Conservation (phyloP, 2,888 invertebrate species). For the Noctua comes region DNA sequence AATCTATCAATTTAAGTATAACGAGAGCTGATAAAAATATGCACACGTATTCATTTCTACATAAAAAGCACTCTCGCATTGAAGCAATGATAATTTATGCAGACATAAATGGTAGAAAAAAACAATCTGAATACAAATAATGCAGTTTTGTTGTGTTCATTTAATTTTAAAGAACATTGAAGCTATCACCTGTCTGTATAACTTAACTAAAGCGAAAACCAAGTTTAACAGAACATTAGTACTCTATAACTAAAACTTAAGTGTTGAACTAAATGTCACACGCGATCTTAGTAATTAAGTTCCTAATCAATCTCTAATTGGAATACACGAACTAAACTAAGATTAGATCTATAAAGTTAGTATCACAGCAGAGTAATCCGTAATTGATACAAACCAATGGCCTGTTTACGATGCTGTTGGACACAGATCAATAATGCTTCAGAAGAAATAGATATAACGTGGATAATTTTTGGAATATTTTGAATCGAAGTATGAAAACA, state of each 20-base stretch:
- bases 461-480: not conserved
- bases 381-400: conserved; percentile 63
- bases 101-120: not conserved
- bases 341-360: conserved; percentile 58
- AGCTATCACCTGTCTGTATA: not conserved
- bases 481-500: not conserved
- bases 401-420: conserved; percentile 42
- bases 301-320: conserved; percentile 47
- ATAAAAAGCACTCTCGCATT: not conserved
- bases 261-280: conserved; percentile 23
- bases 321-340: conserved; percentile 45
- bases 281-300: conserved; percentile 33
- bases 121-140: not conserved
- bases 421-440: conserved; percentile 42
- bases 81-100: not conserved
- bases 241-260: conserved; percentile 22
- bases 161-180: no score
- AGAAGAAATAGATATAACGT: conserved; percentile 29
- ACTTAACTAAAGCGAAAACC: not conserved
- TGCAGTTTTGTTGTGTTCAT: not conserved
- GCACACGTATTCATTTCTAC: not conserved
- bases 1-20: not conserved
- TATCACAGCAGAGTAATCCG: conserved; percentile 49
- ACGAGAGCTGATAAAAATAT: not conserved
- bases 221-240: conserved; percentile 12